Evolutionary conservation across 2,888 invertebrate species (phyloP), one percentile per base, ranked within the genome.

Genomic region (Aporophyla nigra): DNA sequence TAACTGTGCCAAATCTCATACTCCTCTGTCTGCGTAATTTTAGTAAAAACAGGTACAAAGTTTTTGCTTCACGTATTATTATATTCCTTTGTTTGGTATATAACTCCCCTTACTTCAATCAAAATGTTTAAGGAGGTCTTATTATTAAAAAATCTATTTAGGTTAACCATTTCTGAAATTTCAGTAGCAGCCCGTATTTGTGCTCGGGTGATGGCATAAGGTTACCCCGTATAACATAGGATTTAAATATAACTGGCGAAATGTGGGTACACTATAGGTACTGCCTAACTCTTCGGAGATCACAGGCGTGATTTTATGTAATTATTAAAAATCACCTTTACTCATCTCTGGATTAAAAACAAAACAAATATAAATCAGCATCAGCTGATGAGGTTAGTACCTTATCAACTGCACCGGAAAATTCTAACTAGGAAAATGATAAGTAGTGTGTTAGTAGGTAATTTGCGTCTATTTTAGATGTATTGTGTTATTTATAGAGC

Each of bases 381-480:
- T 75, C 43, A 65, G 56, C 21, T 71, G 70, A 76, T 69, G 59
- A 33, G 14, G 33, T 40, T 54, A 58, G 12, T 56, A 33, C 27
- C 61, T 54, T 59, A 71, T 68, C 51, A 82, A 82, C 72, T 78
- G 61, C 21, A 65, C 85, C 82, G 82, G 83, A 73, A 77, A 74
- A 53, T 46, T 51, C 5, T 40, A 67, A 68, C 63, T 67, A 84
- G 85, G 74, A 71, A 84, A 80, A 82, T 63, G 40, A 77, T 61
- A 10, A 56, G 72, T 53, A 19, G 54, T 81, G 70, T 78, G 72
- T 73, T 68, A 72, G 70, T 68, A 73, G 70, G 74, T 73, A 82
- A 71, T 84, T 82, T 75, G 53, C 66, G n/a, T 73, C 73, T 82
- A 82, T 82, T 75, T 82, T 53, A 58, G 75, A 56, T 81, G 56